A percentile compares a stretch with the other conserved stretches of the same genome.
Conservation (phyloP, 2,113 vertebrate genomes). For the Centrocercus urophasianus region DNA sequence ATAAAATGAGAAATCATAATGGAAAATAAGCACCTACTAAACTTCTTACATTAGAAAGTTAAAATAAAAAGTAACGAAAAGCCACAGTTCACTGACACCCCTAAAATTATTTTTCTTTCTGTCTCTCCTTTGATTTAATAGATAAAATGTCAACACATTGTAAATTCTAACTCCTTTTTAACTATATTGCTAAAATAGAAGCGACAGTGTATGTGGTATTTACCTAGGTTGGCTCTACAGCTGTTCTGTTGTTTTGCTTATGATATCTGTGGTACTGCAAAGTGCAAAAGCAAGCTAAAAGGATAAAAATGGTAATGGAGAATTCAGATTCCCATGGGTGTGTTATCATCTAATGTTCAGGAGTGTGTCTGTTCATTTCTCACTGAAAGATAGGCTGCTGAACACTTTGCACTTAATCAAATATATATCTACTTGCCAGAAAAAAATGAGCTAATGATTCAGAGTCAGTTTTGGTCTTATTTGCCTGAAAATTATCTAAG, state of each 20-base stretch:
- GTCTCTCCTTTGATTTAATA: neutral
- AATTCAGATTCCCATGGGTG: neutral
- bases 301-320: neutral
- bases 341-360: neutral
- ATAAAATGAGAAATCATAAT: neutral
- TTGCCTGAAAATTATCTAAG: neutral
- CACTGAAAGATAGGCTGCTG: neutral
- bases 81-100: neutral
- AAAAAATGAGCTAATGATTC: neutral
- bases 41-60: neutral
- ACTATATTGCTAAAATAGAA: neutral
- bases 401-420: neutral
- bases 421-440: neutral
- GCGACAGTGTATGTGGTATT: neutral
- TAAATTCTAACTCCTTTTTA: conserved; percentile 5
- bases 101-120: neutral
- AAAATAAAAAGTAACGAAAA: neutral
- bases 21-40: neutral
- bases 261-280: neutral
- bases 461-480: neutral
- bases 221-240: neutral
- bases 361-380: neutral
- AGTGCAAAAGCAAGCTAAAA: neutral
- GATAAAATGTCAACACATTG: neutral
- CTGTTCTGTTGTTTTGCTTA: neutral